Percentiles rank a stretch among this genome's conserved stretches.
Evolutionary conservation across 2,113 vertebrate species (phyloP).

Genomic region (Crotalus tigris): DNA sequence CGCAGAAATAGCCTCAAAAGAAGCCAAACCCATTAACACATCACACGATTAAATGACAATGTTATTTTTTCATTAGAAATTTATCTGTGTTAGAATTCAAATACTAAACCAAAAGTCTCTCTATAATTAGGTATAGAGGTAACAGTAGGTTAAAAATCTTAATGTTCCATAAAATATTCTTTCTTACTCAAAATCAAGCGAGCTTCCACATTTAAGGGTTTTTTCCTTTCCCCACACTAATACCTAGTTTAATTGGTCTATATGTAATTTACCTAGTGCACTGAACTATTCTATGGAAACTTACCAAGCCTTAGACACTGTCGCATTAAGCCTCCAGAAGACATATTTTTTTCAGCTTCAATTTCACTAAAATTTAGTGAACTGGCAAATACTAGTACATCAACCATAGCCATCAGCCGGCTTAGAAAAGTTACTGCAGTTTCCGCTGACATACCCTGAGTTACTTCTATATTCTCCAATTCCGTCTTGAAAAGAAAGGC

Average conservation of each 20-base stretch:
- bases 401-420: constrained; percentile 96
- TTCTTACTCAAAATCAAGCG: constrained; percentile 29
- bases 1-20: background rate
- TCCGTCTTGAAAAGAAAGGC: constrained; percentile 81
- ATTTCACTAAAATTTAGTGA: constrained; percentile 98
- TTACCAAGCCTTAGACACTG: constrained; percentile 95
- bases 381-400: constrained; percentile 94
- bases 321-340: constrained; percentile 94
- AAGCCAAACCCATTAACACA: background rate
- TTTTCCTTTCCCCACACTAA: background rate
- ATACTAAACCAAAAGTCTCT: background rate
- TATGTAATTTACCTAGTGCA: constrained; percentile 46
- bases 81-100: background rate
- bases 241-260: constrained; percentile 19
- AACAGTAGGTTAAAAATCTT: background rate
- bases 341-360: constrained; percentile 99
- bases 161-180: constrained; percentile 13
- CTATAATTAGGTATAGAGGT: background rate
- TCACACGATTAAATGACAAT: background rate
- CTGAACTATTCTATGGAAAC: constrained; percentile 45
- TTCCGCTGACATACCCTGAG: constrained; percentile 97
- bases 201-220: background rate
- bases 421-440: constrained; percentile 93
- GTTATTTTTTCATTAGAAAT: background rate
- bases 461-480: constrained; percentile 91